Evolutionary conservation across 2,888 invertebrate species (phyloP).

Genomic region (Rhimphoctona megacephalus): DNA sequence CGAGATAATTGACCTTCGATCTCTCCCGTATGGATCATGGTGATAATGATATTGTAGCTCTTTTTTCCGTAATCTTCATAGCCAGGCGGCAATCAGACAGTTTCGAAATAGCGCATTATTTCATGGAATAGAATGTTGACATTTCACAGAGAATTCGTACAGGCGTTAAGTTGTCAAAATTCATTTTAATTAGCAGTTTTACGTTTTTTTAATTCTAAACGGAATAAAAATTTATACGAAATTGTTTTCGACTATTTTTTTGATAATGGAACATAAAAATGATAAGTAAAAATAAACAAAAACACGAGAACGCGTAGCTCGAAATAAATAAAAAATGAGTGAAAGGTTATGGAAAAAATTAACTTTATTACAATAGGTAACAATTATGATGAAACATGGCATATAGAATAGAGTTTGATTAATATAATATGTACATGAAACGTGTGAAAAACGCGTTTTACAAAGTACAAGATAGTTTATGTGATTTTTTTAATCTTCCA

Average conservation of each 20-base stretch:
- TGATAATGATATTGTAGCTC: not conserved
- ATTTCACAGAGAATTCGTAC: not conserved
- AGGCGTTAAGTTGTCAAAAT: not conserved
- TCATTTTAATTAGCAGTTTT: not conserved
- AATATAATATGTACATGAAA: constrained; percentile 55
- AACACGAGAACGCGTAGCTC: not conserved
- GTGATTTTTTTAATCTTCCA: not conserved
- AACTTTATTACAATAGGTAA: constrained; percentile 58
- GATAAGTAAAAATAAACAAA: not conserved
- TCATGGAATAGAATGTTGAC: not conserved
- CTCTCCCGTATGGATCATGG: not conserved
- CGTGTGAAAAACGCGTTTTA: not conserved
- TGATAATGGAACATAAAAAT: not conserved
- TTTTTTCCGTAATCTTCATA: not conserved
- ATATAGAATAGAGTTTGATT: constrained; percentile 32
- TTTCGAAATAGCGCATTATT: not conserved
- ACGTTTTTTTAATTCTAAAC: not conserved
- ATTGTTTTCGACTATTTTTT: not conserved
- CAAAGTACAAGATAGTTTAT: not conserved
- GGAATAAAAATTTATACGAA: no score
- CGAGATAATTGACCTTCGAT: constrained; percentile 59
- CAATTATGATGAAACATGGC: constrained; percentile 49
- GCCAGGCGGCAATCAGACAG: not conserved
- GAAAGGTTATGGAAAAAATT: constrained; percentile 28
- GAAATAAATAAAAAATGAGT: not conserved